A percentile compares a stretch with the other conserved stretches of the same genome.
Conservation (phyloP, 2,888 invertebrate species). For the Melitaea athalia region DNA sequence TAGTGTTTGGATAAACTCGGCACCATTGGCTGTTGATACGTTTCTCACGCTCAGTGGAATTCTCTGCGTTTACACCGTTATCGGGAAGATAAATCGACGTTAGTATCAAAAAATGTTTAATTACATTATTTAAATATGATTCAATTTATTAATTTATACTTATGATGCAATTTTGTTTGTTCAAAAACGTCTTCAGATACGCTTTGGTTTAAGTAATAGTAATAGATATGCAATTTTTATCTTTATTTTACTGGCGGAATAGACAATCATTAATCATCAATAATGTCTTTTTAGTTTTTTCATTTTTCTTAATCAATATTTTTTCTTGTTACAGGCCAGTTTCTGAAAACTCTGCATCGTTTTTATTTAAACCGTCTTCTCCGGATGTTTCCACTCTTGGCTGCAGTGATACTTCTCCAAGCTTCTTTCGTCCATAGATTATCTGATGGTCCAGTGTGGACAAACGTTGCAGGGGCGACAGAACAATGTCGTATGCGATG, state of each 20-base stretch:
- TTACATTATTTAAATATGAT: not conserved
- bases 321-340: slow-evolving; percentile 46
- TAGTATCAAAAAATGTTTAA: slow-evolving; percentile 35
- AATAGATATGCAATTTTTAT: too few species aligned
- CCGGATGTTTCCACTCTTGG: slow-evolving; percentile 61
- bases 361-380: slow-evolving; percentile 65
- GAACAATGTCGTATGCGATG: slow-evolving; percentile 47
- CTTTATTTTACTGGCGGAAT: too few species aligned
- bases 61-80: slow-evolving; percentile 63
- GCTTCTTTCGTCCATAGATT: slow-evolving; percentile 56
- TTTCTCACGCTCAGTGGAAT: slow-evolving; percentile 79
- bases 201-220: too few species aligned
- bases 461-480: slow-evolving; percentile 39
- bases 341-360: slow-evolving; percentile 58
- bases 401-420: slow-evolving; percentile 55
- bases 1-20: slow-evolving; percentile 64
- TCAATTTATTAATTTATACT: not conserved
- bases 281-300: not conserved
- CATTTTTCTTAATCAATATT: not conserved
- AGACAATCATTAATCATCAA: not conserved
- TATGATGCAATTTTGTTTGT: not conserved
- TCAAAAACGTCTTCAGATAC: too few species aligned
- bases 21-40: slow-evolving; percentile 83
- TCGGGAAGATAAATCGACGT: slow-evolving; percentile 61
- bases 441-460: slow-evolving; percentile 61